phyloP scores from a whole-genome alignment of 35 echinoderm and acorn worm species.

The Diadema setosum region DNA sequence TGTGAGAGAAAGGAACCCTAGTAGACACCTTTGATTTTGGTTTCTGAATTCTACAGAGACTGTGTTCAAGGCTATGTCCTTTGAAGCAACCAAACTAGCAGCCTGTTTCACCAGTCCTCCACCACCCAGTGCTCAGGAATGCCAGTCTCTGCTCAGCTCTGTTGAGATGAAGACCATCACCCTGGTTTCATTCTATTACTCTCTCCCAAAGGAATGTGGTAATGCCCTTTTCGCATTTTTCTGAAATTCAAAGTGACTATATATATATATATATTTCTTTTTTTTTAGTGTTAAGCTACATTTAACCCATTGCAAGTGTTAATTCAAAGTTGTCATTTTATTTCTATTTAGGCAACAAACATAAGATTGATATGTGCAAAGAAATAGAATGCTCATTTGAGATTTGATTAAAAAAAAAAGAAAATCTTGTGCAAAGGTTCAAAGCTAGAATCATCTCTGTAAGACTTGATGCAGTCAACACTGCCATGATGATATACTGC shows the following conservation, averaged over 20 bases:
- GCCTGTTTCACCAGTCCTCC: constrained; percentile 60
- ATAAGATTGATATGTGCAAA: too few relatives aligned
- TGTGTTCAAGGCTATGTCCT: constrained; percentile 2
- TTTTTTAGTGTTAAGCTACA: too few relatives aligned
- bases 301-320: too few relatives aligned
- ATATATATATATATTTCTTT: too few relatives aligned
- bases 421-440: too few relatives aligned
- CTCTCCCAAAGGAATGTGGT: constrained; percentile 67
- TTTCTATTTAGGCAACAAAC: too few relatives aligned
- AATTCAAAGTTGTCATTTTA: too few relatives aligned
- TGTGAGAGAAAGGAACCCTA: background rate
- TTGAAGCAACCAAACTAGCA: constrained; percentile 76
- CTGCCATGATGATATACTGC: too few relatives aligned
- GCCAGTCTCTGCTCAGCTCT: constrained; percentile 41
- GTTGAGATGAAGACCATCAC: constrained; percentile 49
- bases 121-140: constrained; percentile 49
- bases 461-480: too few relatives aligned
- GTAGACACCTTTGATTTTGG: background rate
- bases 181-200: constrained; percentile 73
- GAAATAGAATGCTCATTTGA: too few relatives aligned
- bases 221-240: background rate
- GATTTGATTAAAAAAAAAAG: too few relatives aligned
- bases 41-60: background rate
- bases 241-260: background rate
- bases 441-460: too few relatives aligned